Conservation (phyloP, 2,797 vertebrate species). For the Acestrorhynchus altus region DNA sequence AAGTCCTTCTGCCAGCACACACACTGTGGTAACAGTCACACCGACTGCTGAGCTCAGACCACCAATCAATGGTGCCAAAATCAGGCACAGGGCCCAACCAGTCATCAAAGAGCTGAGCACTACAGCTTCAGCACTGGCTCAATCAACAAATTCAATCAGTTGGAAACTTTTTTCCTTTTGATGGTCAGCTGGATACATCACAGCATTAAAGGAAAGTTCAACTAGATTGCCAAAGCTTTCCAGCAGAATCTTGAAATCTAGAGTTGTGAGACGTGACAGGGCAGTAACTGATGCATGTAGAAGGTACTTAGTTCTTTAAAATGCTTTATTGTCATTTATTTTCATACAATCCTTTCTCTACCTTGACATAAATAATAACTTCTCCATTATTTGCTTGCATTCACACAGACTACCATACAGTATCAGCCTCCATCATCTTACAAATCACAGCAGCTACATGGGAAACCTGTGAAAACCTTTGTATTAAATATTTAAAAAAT, state of each 20-base stretch:
- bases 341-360: not conserved
- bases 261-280: not conserved
- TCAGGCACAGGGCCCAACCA: constrained; percentile 1
- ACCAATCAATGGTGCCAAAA: constrained; percentile 35
- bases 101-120: constrained; percentile 24
- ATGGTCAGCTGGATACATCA: too few relatives aligned
- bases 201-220: not conserved
- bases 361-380: not conserved
- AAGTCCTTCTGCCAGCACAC: constrained; percentile 28
- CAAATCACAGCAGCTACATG: not conserved
- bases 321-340: not conserved
- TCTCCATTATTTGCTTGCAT: not conserved
- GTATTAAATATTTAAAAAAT: not conserved
- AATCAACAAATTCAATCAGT: constrained; percentile 28
- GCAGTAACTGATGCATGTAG: not conserved
- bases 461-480: not conserved
- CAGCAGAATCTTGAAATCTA: not conserved
- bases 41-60: constrained; percentile 40
- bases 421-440: not conserved
- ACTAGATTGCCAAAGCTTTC: not conserved
- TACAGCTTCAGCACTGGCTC: constrained; percentile 17
- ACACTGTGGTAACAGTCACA: constrained; percentile 41
- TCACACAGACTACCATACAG: not conserved
- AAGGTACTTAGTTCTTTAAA: not conserved
- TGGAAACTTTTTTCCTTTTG: constrained; percentile 6